A percentile compares a stretch with the other conserved stretches of the same genome.
Conservation (phyloP, 2,797 vertebrate species). For the Catharus ustulatus region DNA sequence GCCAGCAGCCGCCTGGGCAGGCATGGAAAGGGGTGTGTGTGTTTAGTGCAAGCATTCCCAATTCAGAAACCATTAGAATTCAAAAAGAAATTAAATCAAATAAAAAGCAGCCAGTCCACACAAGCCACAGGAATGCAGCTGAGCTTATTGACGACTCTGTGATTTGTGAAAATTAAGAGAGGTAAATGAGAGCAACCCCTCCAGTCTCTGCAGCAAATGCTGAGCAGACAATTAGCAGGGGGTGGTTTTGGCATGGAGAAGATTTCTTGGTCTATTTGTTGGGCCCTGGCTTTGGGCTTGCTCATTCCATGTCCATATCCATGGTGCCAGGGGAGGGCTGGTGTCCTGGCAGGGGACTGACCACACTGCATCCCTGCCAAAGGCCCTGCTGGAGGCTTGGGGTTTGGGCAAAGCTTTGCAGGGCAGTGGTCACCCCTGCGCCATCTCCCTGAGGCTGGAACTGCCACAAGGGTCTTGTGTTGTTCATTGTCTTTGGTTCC, state of each 20-base stretch:
- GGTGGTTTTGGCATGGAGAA: background rate
- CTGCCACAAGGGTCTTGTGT: background rate
- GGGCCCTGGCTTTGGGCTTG: background rate
- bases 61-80: slow-evolving; percentile 6
- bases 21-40: background rate
- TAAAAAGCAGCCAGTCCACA: background rate
- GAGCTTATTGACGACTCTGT: background rate
- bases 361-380: background rate
- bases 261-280: background rate
- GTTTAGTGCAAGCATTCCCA: background rate
- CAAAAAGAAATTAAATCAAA: slow-evolving; percentile 7
- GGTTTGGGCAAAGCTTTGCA: background rate
- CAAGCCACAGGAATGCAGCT: slow-evolving; percentile 42
- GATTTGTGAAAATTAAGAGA: slow-evolving; percentile 26
- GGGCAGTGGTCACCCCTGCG: background rate
- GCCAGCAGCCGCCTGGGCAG: background rate
- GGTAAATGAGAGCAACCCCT: background rate
- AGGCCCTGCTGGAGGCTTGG: background rate
- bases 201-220: background rate
- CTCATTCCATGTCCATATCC: background rate
- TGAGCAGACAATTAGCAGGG: background rate
- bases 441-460: background rate
- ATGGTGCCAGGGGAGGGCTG: background rate
- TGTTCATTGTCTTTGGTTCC: background rate
- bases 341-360: background rate